These are phyloP conservation scores for Athetis lepigone DNA, from an alignment of 2,888 invertebrate genomes.

Conservation along the genomic window DNA sequence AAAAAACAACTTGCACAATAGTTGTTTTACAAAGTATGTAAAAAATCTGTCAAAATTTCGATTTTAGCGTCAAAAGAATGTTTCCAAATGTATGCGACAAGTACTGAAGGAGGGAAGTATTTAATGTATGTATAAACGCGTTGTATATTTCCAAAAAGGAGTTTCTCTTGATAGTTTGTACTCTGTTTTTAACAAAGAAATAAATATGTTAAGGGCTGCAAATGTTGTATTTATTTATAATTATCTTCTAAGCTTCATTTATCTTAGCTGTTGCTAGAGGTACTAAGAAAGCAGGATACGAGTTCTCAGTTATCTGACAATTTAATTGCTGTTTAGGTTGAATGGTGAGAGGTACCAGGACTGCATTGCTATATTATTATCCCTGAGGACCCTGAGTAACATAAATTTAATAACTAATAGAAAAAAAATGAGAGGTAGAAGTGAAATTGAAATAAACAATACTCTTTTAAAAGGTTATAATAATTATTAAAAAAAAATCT, in stretches of 20 bases:
- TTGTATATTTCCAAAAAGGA: conserved; percentile 65
- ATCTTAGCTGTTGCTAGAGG: too few species aligned
- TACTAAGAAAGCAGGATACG: too few species aligned
- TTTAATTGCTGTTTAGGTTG: too few species aligned
- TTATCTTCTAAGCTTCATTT: too few species aligned
- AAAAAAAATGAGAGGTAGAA: background rate
- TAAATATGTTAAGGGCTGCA: conserved; percentile 68
- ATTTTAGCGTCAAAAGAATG: background rate
- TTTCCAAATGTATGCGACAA: conserved; percentile 29
- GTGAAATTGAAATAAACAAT: conserved; percentile 1
- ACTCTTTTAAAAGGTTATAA: background rate
- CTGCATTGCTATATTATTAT: background rate
- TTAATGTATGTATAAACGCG: conserved; percentile 54
- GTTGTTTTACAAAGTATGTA: too few species aligned
- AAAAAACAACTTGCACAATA: too few species aligned
- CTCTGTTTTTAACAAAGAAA: conserved; percentile 70
- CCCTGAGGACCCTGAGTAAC: too few species aligned
- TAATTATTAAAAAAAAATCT: conserved; percentile 3
- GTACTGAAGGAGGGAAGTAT: conserved; percentile 29
- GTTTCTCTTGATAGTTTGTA: conserved; percentile 68
- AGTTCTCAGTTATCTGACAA: too few species aligned
- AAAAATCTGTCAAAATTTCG: too few species aligned
- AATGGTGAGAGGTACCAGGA: too few species aligned
- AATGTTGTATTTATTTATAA: conserved; percentile 40
- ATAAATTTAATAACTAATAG: too few species aligned